Conservation (phyloP, 2,888 invertebrate species). For the Agonopterix subpropinquella region DNA sequence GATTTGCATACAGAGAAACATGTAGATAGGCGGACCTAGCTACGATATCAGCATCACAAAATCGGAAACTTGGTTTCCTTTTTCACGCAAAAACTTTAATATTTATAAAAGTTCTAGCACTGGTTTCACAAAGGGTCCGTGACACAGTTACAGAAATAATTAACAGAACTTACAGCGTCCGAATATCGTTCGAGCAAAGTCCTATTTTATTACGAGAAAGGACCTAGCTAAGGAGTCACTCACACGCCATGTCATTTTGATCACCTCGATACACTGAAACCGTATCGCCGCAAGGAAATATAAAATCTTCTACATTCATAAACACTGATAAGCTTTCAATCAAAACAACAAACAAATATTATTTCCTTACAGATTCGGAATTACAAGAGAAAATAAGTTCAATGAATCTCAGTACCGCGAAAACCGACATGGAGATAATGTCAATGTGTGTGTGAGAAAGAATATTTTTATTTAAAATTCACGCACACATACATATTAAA, state of each 20-base stretch:
- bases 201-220: constrained; percentile 58
- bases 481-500: constrained; percentile 17
- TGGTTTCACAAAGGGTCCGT: constrained; percentile 25
- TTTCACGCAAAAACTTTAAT: constrained; percentile 27
- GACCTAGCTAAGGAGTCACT: constrained; percentile 44
- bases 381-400: constrained; percentile 49
- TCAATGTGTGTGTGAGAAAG: constrained; percentile 20
- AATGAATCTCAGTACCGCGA: constrained; percentile 56
- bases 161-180: constrained; percentile 36
- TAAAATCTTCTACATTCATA: constrained; percentile 9
- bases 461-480: constrained; percentile 14
- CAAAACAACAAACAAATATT: constrained; percentile 23
- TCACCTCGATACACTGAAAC: constrained; percentile 18
- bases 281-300: constrained; percentile 12
- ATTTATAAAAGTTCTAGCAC: constrained; percentile 20
- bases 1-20: constrained; percentile 39
- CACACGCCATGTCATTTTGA: constrained; percentile 63
- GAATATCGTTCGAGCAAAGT: constrained; percentile 47
- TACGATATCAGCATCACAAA: constrained; percentile 25
- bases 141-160: constrained; percentile 40
- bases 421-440: constrained; percentile 42
- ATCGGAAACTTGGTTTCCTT: constrained; percentile 14
- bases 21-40: constrained; percentile 35
- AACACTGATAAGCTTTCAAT: constrained; percentile 21
- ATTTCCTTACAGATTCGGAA: constrained; percentile 21